Percentiles rank a stretch among this genome's conserved stretches.
Evolutionary conservation across 92 coral and sea anemone genomes (phyloP).

Genomic region (Parazoanthus swiftii): DNA sequence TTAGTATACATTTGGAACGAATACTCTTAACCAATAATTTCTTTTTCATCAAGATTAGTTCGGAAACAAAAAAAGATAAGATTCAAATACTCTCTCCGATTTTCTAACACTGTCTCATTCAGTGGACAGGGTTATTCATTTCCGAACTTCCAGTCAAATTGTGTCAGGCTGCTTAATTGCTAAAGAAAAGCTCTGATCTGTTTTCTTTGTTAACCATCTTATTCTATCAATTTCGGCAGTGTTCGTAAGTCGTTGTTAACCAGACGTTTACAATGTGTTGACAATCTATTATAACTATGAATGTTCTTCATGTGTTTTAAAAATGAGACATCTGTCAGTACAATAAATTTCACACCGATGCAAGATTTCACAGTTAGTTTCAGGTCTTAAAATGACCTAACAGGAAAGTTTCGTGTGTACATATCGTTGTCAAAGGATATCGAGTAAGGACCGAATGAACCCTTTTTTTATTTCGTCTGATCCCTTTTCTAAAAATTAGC

Average conservation of each 20-base stretch:
- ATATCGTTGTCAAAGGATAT: neutral
- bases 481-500: neutral
- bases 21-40: neutral
- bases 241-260: neutral
- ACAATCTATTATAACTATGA: neutral
- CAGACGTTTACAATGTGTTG: neutral
- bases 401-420: neutral
- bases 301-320: neutral
- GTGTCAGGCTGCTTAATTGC: neutral
- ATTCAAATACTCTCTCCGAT: neutral
- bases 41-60: neutral
- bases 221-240: neutral
- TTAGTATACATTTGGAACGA: neutral
- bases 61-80: neutral
- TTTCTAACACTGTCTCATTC: neutral
- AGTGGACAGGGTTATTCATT: neutral
- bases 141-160: neutral
- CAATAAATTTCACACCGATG: neutral
- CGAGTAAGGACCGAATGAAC: too few relatives aligned
- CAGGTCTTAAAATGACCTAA: neutral
- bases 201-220: neutral
- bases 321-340: neutral
- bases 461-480: neutral
- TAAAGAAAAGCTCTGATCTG: neutral
- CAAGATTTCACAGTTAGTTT: neutral